Percentiles rank a stretch among this genome's conserved stretches.
These are phyloP conservation scores for Taeniopygia guttata DNA, from an alignment of 2,797 vertebrate genomes.

Conservation along the genomic window DNA sequence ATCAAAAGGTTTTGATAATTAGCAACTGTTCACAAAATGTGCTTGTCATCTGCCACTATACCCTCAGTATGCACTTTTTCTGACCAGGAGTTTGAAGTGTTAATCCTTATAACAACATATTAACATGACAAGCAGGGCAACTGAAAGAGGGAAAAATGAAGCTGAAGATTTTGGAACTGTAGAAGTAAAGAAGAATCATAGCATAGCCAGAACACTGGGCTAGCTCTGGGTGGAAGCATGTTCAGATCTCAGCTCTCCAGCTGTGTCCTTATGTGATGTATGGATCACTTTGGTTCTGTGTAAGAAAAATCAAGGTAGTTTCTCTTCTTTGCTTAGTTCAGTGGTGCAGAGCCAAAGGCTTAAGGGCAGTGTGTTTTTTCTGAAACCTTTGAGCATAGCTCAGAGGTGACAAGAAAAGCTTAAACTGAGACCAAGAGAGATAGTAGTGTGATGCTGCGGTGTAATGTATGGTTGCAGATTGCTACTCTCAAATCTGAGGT, in stretches of 20 bases:
- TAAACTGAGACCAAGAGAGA: background rate
- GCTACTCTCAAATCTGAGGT: background rate
- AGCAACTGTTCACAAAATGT: background rate
- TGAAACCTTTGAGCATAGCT: background rate
- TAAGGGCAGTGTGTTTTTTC: background rate
- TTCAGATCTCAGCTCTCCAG: background rate
- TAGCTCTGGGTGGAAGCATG: background rate
- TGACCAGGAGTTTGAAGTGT: background rate
- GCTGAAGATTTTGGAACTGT: background rate
- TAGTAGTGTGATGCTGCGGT: background rate
- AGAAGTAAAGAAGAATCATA: background rate
- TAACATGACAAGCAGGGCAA: background rate
- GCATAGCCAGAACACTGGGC: background rate
- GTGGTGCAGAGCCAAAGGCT: background rate
- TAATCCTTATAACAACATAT: background rate
- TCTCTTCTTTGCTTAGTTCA: background rate
- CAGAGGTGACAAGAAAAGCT: background rate
- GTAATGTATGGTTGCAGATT: background rate
- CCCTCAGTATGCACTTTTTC: background rate
- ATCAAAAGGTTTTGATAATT: constrained; percentile 10
- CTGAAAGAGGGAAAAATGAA: background rate
- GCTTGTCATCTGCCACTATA: background rate
- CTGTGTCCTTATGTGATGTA: accelerated
- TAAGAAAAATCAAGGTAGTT: background rate
- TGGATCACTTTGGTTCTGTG: background rate